These are phyloP conservation scores for Bellardia bayeri DNA, from an alignment of 2,888 invertebrate genomes.

Conservation along the genomic window DNA sequence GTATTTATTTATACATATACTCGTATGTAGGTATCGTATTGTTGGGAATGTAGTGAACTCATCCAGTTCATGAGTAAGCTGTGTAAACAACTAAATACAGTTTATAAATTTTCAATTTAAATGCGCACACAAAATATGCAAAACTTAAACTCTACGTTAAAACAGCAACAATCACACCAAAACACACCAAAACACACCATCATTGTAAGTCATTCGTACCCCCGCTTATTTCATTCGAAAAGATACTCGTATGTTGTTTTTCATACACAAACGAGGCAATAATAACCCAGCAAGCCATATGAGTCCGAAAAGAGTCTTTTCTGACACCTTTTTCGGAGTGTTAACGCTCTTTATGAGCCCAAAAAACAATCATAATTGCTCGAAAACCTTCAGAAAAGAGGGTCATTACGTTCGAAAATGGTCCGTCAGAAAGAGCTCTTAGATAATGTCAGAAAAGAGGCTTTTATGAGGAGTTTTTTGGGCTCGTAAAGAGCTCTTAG, in stretches of 20 bases:
- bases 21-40: neutral
- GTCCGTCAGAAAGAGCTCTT: too few relatives aligned
- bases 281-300: too few relatives aligned
- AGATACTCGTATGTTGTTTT: neutral
- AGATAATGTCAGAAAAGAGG: too few relatives aligned
- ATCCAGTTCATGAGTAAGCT: neutral
- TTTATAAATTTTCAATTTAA: constrained; percentile 63
- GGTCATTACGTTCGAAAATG: too few relatives aligned
- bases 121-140: constrained; percentile 47
- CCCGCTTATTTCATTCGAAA: neutral
- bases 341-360: too few relatives aligned
- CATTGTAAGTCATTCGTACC: neutral
- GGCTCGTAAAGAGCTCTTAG: too few relatives aligned
- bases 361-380: too few relatives aligned
- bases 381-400: too few relatives aligned
- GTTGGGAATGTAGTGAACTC: neutral
- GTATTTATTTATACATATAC: too few relatives aligned
- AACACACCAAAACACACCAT: neutral
- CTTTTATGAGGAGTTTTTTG: too few relatives aligned
- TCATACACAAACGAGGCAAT: neutral
- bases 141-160: constrained; percentile 35
- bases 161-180: neutral
- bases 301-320: too few relatives aligned
- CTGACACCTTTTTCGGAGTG: too few relatives aligned
- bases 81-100: constrained; percentile 56